Conservation (phyloP, 1,140 invertebrate genomes). For the Trigoniulus corallinus region DNA sequence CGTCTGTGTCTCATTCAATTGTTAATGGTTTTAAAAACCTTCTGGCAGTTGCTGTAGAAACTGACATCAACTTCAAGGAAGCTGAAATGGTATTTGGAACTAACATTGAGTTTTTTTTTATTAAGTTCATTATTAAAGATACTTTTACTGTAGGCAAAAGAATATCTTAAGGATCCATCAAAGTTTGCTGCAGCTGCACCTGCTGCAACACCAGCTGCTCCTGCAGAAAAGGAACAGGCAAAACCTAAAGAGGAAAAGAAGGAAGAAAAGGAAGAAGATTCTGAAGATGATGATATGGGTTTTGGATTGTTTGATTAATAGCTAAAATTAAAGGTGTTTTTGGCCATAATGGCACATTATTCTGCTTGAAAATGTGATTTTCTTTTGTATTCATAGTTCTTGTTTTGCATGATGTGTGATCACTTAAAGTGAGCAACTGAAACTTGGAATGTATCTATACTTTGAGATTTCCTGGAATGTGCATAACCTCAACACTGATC, state of each 20-base stretch:
- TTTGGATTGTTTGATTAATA: conserved; percentile 86
- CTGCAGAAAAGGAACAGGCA: conserved; percentile 37
- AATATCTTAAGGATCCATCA: conserved; percentile 59
- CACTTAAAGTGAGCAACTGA: too few relatives aligned
- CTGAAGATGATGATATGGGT: conserved; percentile 89
- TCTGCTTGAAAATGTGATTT: too few relatives aligned
- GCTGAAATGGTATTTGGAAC: conserved; percentile 63
- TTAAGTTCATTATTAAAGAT: conserved; percentile 13
- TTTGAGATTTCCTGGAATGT: too few relatives aligned
- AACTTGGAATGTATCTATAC: too few relatives aligned
- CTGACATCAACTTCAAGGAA: conserved; percentile 88
- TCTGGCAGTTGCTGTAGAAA: conserved; percentile 86
- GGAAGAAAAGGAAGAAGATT: conserved; percentile 60
- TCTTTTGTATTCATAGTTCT: too few relatives aligned
- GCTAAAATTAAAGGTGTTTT: too few relatives aligned
- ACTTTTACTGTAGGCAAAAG: conserved; percentile 27
- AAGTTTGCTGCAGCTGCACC: conserved; percentile 58
- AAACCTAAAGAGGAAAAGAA: conserved; percentile 41
- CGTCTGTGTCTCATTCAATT: conserved; percentile 91
- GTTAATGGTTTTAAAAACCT: conserved; percentile 97
- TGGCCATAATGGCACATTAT: too few relatives aligned
- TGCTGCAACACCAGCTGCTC: conserved; percentile 38
- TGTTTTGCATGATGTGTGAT: too few relatives aligned
- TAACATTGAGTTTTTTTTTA: not conserved
- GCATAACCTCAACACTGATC: too few relatives aligned